Base-by-base conservation (phyloP, 1,140 invertebrate species). In the Charaxes varanes region DNA sequence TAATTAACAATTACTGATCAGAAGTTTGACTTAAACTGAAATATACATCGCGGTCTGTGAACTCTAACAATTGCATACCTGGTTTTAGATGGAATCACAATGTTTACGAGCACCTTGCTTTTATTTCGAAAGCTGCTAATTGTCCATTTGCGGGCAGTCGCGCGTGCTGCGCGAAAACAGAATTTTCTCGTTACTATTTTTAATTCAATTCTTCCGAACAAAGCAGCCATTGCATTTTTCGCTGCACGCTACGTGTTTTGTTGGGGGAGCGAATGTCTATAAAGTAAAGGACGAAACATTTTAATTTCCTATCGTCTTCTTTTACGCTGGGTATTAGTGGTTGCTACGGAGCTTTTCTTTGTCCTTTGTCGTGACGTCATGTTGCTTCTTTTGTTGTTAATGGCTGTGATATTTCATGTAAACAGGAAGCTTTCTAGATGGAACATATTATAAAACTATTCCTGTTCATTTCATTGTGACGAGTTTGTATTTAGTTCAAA, bases 201-300 rank as follows among this genome's bases (percentile, higher is more conserved):
- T 76, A 73, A 76, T 76, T 76, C 71, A 76, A 79, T 79, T 74
- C 62, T 62, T 62, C 47, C 49, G 58, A 64, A 76, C 68, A 70
- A 71, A 65, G 69, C 69, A 64, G 62, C 44, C 45, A 54, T 56
- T 70, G 70, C 70, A 72, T 78, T 76, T 79, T 78, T 64, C 60
- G 59, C 45, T 48, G 63, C 55, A 49, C 41, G 42, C 55, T 52
- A 56, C 61, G 51, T 54, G 60, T 68, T 72, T 61, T 65, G 58
- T 63, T 64, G 52, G 42, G 50, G 37, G 56, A 58, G 57, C 57
- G 55, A 64, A 57, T 53, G 60, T 68, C 57, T 57, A 63, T 64
- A 51, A 36, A 59, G 62, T 48, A 68, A 67, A 74, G 52, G 47
- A 53, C 48, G 60, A 62, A 66, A 51, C 33, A 55, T 67, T 57